phyloP scores from a whole-genome alignment of 2,888 invertebrate species.

The Seira sanloemensis region DNA sequence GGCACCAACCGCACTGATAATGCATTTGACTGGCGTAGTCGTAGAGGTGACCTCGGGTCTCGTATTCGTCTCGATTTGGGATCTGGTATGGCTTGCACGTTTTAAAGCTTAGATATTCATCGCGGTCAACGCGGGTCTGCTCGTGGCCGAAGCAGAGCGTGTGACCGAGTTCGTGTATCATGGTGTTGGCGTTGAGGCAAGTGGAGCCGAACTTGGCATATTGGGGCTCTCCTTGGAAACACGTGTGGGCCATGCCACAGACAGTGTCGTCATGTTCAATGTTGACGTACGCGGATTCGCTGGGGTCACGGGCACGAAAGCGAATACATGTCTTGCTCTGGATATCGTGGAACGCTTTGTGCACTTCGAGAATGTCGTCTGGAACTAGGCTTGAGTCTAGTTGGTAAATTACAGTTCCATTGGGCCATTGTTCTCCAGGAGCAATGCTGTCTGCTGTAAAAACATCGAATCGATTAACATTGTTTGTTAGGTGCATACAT shows the following conservation, averaged over 20 bases:
- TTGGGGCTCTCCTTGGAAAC: conserved; percentile 30
- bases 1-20: conserved; percentile 25
- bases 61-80: neutral
- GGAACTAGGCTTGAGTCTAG: neutral
- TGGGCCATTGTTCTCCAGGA: neutral
- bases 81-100: neutral
- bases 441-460: neutral
- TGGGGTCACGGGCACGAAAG: neutral
- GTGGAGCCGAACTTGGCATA: conserved; percentile 29
- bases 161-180: conserved; percentile 52
- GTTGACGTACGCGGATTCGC: neutral
- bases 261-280: conserved; percentile 14
- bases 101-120: neutral
- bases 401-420: neutral
- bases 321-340: conserved; percentile 48
- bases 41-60: neutral
- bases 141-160: conserved; percentile 47
- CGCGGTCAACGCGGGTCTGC: conserved; percentile 24
- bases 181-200: conserved; percentile 7
- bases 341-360: neutral
- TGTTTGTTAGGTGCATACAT: neutral
- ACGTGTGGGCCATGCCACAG: conserved; percentile 24
- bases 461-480: neutral
- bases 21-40: conserved; percentile 45
- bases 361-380: neutral